Base-by-base conservation (phyloP, 2,113 vertebrate genomes). In the Megalops atlanticus region DNA sequence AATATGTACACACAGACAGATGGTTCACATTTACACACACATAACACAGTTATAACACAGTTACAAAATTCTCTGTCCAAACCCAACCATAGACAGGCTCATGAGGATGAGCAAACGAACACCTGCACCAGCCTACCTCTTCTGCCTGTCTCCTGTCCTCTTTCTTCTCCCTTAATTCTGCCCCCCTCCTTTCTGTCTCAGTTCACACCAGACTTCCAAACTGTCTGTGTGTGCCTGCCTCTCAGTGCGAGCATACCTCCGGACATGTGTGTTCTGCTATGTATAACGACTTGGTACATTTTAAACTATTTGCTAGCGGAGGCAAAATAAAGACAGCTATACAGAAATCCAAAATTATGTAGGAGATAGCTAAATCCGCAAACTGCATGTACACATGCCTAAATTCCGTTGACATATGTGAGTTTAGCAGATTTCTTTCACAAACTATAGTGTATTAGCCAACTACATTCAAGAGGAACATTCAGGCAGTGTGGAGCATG, bases 171-270 rank as follows among this genome's bases (percentile, higher is more conserved):
- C 27, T 10, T 21, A 18, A 18, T 36, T 43, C 12, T 11, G 39
- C n/a, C 31, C 64, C 11, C 3, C 39, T 14, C 27, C 38, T 73
- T 41, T 47, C 78, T 38, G 33, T 43, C 41, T 76, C 41, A 14
- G 41, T 7, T 71, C 18, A 71, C 69, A 71, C 31, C 69, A 18
- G 69, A 76, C 43, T 31, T 76, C 74, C 33, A 76, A 11, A n/a
- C 74, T 70, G 31, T 71, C 16, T 71, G 69, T 31, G 74, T 8
- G 41, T 75, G 71, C 38, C 39, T 45, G 73, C 3, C 39, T 71
- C 40, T 33, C 41, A 41, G 21, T n/a, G 78, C 35, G 64, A 79
- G 31, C n/a, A n/a, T 15, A 74, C 24, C 40, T 27, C 73, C 11
- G 69, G 31, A 49, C 68, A 36, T 49, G 68, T 49, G 10, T 71